Conservation (phyloP, 2,888 invertebrate genomes). For the Amiota communis region DNA sequence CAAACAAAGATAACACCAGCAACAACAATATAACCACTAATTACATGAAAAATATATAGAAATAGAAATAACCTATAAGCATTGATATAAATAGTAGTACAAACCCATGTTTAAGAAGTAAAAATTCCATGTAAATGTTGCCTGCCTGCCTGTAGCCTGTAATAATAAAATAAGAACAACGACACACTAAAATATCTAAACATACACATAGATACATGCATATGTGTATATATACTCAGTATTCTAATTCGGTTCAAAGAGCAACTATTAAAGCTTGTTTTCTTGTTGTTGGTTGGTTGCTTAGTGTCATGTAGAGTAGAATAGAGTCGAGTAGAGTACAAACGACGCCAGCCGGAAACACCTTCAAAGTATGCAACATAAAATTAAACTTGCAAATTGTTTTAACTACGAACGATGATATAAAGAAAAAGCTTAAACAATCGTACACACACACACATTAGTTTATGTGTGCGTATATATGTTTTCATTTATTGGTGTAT, state of each 20-base stretch:
- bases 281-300: neutral
- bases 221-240: too few species aligned
- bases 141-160: neutral
- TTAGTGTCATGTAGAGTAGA: too few species aligned
- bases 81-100: constrained; percentile 4
- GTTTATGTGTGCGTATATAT: too few species aligned
- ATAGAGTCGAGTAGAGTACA: too few species aligned
- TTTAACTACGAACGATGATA: constrained; percentile 48
- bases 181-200: neutral
- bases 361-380: constrained; percentile 31
- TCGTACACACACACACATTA: too few species aligned
- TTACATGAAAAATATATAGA: neutral
- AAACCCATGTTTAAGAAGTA: neutral
- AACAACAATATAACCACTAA: neutral
- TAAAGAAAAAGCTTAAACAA: constrained; percentile 12
- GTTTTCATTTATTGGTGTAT: too few species aligned
- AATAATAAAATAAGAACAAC: neutral
- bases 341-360: constrained; percentile 18
- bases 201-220: neutral
- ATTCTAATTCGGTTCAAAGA: neutral
- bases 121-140: neutral
- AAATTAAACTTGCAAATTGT: constrained; percentile 46
- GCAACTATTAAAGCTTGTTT: neutral
- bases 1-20: neutral
- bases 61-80: neutral